These are phyloP conservation scores for Mus pahari DNA, from an alignment of 2,113 vertebrate species.

Conservation along the genomic window DNA sequence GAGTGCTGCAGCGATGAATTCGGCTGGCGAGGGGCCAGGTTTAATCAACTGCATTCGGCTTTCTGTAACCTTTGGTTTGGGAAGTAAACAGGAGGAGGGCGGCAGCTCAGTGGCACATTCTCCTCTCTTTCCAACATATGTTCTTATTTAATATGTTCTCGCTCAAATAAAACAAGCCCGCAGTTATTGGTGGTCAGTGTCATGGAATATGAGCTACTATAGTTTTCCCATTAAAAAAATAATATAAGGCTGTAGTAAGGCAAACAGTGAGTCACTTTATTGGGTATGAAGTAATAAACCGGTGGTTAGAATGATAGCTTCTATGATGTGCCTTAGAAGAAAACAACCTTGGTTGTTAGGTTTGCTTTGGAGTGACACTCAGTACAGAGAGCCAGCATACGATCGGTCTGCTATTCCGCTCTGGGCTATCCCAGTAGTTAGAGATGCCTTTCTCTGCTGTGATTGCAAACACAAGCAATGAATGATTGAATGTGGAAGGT, in stretches of 20 bases:
- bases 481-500: background rate
- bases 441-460: background rate
- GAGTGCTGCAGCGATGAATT: slow-evolving; percentile 16
- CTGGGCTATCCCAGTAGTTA: background rate
- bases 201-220: slow-evolving; percentile 74
- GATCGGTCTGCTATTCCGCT: background rate
- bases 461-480: background rate
- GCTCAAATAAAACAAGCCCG: slow-evolving; percentile 66
- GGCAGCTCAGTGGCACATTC: slow-evolving; percentile 59
- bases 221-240: slow-evolving; percentile 75
- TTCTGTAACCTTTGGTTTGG: slow-evolving; percentile 44
- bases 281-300: slow-evolving; percentile 84
- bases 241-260: slow-evolving; percentile 75
- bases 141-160: slow-evolving; percentile 76
- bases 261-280: slow-evolving; percentile 81
- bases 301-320: slow-evolving; percentile 62
- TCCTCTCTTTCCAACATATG: slow-evolving; percentile 73
- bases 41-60: slow-evolving; percentile 67
- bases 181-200: slow-evolving; percentile 52
- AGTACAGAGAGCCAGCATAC: background rate
- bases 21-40: slow-evolving; percentile 9
- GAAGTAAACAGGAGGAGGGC: slow-evolving; percentile 35
- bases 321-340: slow-evolving; percentile 61
- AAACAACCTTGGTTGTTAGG: slow-evolving; percentile 55
- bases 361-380: slow-evolving; percentile 35